Base-by-base conservation (phyloP, 1,140 invertebrate species). In the Vollenhovia emeryi region DNA sequence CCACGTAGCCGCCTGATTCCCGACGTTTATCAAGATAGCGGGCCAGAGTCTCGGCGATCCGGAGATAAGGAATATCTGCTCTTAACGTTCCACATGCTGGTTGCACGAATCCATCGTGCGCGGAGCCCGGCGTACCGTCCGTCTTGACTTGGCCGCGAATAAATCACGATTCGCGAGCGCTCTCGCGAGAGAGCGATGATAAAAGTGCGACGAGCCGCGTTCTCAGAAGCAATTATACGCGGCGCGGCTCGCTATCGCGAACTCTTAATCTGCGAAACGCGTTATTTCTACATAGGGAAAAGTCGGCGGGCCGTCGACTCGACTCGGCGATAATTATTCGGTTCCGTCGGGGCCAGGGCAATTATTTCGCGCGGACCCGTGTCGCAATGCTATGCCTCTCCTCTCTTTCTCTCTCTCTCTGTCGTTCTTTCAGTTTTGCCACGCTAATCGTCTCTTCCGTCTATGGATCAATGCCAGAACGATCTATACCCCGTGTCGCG, bases 201-300 rank as follows among this genome's bases (percentile, higher is more conserved):
- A 71, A 82, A 82, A 71, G 66, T 69, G 78, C 50, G 78, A 80
- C 78, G 78, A 80, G 78, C 64, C 50, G 36, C 50, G 36, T 82
- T 82, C 78, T 45, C 52, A 82, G 78, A 82, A 82, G 78, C 66
- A 82, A 82, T 82, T 82, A 82, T 82, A 82, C 50, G 78, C 66
- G 33, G 78, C 50, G 78, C 36, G 64, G 78, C 5, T 43, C 62
- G 15, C 64, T 80, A 82, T 82, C 78, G 36, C 66, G 50, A 15
- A 57, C 66, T 82, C 36, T 82, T 73, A 82, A 82, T 82, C 78
- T 82, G 36, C 62, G 36, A 71, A 71, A 71, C 66, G 76, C 78
- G 36, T 82, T 82, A 82, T 82, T 82, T 82, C 66, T 82, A 71
- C 66, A 71, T 71, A 57, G 52, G 78, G 66, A 59, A 82, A 82